Percentiles rank a stretch among this genome's conserved stretches.
phyloP scores from a whole-genome alignment of 2,113 vertebrate species.

The Perccottus glenii region DNA sequence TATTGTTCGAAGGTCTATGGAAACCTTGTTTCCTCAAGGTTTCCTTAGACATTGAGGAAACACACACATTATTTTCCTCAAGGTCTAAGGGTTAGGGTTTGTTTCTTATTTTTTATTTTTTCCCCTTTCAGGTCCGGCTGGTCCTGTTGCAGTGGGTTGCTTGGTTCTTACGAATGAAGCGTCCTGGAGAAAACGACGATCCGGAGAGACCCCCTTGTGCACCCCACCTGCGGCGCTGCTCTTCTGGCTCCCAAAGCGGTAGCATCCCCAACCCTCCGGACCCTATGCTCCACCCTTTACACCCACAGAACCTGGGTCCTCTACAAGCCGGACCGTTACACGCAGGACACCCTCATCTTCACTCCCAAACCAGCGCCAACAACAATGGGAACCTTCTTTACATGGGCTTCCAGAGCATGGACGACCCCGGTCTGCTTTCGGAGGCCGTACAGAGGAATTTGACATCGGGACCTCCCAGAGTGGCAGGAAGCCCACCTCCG shows the following conservation, averaged over 20 bases:
- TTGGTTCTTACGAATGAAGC: constrained; percentile 84
- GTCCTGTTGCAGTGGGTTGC: constrained; percentile 83
- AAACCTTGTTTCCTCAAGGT: no score
- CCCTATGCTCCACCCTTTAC: constrained; percentile 68
- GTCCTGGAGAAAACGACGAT: constrained; percentile 76
- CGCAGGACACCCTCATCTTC: constrained; percentile 68
- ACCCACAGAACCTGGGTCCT: constrained; percentile 74
- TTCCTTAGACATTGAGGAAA: no score
- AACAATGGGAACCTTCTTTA: constrained; percentile 82
- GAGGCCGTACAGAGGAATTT: constrained; percentile 73
- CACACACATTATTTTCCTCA: no score
- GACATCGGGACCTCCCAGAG: constrained; percentile 49
- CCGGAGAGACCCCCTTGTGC: constrained; percentile 77
- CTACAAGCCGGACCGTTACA: constrained; percentile 66
- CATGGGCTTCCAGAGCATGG: constrained; percentile 81
- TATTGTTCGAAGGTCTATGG: no score
- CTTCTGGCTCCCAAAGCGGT: constrained; percentile 77
- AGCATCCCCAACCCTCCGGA: constrained; percentile 76
- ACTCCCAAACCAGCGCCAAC: constrained; percentile 71
- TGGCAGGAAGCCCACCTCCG: constrained; percentile 87
- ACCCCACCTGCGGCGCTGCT: constrained; percentile 79
- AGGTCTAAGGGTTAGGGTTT: no score
- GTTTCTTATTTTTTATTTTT: no score
- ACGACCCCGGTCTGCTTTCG: constrained; percentile 67
- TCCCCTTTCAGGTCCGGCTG: constrained; percentile 71